Evolutionary conservation across 2,113 vertebrate species (phyloP).

Genomic region (Irena cyanogastra): DNA sequence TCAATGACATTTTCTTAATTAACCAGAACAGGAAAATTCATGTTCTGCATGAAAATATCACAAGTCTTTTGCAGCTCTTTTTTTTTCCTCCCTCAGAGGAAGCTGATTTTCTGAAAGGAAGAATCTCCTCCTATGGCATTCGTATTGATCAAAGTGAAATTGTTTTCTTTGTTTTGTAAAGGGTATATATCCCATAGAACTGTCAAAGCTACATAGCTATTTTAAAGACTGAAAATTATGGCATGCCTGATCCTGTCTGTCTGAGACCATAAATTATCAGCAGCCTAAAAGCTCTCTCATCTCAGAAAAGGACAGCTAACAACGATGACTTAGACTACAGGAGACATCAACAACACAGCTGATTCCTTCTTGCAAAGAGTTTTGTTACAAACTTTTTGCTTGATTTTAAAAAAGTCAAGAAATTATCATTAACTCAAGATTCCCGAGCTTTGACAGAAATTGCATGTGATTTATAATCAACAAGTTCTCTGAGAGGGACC

Average conservation of each 20-base stretch:
- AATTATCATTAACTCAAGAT: neutral
- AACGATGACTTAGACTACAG: neutral
- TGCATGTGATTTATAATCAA: constrained; percentile 37
- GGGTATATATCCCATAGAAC: neutral
- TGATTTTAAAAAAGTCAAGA: neutral
- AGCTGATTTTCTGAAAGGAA: neutral
- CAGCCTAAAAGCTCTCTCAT: neutral
- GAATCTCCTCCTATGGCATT: neutral
- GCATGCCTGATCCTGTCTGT: neutral
- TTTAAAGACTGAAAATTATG: constrained; percentile 34
- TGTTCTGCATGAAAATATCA: neutral
- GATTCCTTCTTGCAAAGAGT: neutral
- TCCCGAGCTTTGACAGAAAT: constrained; percentile 11
- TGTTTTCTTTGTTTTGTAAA: neutral
- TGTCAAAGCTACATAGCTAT: neutral
- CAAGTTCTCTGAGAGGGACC: neutral
- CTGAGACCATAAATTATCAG: neutral
- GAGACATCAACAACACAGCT: neutral
- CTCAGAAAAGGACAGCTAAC: neutral
- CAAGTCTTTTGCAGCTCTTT: neutral
- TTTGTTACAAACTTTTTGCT: neutral
- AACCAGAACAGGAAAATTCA: neutral
- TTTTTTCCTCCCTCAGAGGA: neutral
- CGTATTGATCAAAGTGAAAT: neutral
- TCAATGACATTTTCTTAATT: neutral